phyloP scores from a whole-genome alignment of 2,797 vertebrate species.

The Cyprinodon diabolis region DNA sequence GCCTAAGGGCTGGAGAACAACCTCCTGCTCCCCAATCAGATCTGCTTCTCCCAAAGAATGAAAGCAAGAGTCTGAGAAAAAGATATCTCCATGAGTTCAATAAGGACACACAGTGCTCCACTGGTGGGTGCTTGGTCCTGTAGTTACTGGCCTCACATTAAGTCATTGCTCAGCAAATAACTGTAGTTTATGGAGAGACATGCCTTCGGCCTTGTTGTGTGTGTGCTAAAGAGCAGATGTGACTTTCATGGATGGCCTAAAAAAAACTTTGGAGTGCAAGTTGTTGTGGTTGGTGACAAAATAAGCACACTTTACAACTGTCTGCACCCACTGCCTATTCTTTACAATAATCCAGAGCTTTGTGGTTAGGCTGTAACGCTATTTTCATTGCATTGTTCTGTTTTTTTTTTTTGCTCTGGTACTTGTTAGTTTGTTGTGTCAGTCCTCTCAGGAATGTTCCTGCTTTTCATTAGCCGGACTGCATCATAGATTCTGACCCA shows the following conservation, averaged over 20 bases:
- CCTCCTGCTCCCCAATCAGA: conserved; percentile 54
- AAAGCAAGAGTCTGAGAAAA: conserved; percentile 53
- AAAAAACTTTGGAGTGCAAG: conserved; percentile 44
- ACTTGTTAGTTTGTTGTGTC: conserved; percentile 62
- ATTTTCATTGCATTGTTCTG: conserved; percentile 67
- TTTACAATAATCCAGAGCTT: conserved; percentile 48
- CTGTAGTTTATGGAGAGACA: conserved; percentile 4
- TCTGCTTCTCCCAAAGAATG: conserved; percentile 56
- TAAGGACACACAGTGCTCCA: conserved; percentile 42
- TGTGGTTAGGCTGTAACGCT: conserved; percentile 61
- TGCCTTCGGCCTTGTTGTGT: conserved; percentile 20
- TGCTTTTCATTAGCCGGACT: conserved; percentile 74
- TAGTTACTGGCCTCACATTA: conserved; percentile 19
- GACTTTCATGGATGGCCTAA: conserved; percentile 32
- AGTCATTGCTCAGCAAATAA: conserved; percentile 21
- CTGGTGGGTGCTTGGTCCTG: conserved; percentile 22
- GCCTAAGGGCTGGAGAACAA: conserved; percentile 62
- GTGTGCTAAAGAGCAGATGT: conserved; percentile 37
- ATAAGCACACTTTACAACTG: conserved; percentile 57
- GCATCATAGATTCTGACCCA: conserved; percentile 42
- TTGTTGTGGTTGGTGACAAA: conserved; percentile 56
- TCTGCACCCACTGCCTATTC: conserved; percentile 51
- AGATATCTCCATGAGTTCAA: conserved; percentile 48
- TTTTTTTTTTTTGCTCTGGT: conserved; percentile 53
- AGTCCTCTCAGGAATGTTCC: conserved; percentile 60